These are phyloP conservation scores for Parauchenoglanis punctatus DNA, from an alignment of 2,797 vertebrate species.

Conservation along the genomic window DNA sequence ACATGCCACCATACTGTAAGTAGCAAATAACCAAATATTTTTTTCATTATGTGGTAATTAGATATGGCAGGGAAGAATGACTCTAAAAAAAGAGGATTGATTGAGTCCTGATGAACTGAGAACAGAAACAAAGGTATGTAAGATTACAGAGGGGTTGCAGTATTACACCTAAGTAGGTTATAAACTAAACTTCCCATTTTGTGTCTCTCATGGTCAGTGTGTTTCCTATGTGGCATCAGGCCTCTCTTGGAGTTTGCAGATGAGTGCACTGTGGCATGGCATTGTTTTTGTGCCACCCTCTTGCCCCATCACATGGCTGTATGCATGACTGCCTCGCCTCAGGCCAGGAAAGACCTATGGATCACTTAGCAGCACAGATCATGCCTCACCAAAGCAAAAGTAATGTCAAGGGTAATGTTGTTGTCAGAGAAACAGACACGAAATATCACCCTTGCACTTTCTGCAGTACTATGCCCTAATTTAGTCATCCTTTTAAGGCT, in stretches of 20 bases:
- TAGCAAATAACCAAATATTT: neutral
- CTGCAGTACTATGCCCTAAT: constrained; percentile 18
- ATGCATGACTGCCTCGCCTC: constrained; percentile 53
- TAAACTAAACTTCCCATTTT: constrained; percentile 9
- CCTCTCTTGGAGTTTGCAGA: neutral
- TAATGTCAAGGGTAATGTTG: constrained; percentile 38
- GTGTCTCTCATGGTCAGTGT: neutral
- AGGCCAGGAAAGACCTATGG: constrained; percentile 56
- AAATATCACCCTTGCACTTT: constrained; percentile 38
- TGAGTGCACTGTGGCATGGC: constrained; percentile 2
- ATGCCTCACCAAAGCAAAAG: constrained; percentile 38
- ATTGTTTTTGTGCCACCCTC: constrained; percentile 43
- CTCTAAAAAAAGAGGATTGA: constrained; percentile 44
- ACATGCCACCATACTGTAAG: too few species aligned
- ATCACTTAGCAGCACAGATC: constrained; percentile 59
- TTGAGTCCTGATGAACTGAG: constrained; percentile 2
- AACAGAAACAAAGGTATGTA: neutral
- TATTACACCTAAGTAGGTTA: neutral
- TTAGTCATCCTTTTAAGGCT: constrained; percentile 16
- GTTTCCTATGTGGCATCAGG: neutral
- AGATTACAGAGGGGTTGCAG: neutral
- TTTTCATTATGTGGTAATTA: neutral
- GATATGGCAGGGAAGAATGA: neutral
- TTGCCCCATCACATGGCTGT: constrained; percentile 4
- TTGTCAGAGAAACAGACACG: constrained; percentile 38